Percentiles rank a stretch among this genome's conserved stretches.
phyloP scores from a whole-genome alignment of 2,888 invertebrate species.

The Alentia gelatinosa region DNA sequence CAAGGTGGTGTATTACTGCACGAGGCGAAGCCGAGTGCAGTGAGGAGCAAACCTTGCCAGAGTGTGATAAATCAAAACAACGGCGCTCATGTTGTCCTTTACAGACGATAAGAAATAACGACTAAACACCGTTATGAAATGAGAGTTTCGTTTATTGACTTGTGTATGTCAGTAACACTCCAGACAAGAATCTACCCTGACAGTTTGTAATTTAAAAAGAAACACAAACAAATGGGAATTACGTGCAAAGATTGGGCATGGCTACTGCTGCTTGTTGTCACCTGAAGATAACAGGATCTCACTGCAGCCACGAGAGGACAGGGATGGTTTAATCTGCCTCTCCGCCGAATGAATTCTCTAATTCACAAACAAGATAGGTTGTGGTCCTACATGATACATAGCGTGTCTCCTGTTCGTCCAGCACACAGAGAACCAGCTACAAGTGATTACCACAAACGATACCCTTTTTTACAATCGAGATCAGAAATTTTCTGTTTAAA shows the following conservation, averaged over 20 bases:
- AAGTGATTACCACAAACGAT: too few relatives aligned
- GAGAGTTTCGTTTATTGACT: slow-evolving; percentile 43
- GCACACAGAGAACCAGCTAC: too few relatives aligned
- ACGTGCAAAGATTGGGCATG: neutral
- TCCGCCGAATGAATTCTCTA: neutral
- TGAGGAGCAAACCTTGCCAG: too few relatives aligned
- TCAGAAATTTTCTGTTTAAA: too few relatives aligned
- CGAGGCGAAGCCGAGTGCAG: too few relatives aligned
- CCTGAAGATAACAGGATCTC: neutral
- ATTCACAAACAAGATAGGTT: neutral
- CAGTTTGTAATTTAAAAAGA: neutral
- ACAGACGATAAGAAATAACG: neutral
- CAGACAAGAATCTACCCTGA: slow-evolving; percentile 28
- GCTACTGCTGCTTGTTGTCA: neutral
- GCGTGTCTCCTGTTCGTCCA: too few relatives aligned
- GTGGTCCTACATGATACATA: too few relatives aligned
- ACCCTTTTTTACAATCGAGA: too few relatives aligned
- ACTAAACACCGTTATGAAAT: neutral
- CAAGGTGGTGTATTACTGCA: too few relatives aligned
- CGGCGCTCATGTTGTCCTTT: too few relatives aligned
- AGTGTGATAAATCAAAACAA: too few relatives aligned
- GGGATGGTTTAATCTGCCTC: neutral
- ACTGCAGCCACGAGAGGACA: neutral
- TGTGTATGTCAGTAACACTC: slow-evolving; percentile 33
- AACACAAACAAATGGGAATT: neutral